Percentiles rank a stretch among this genome's conserved stretches.
Conservation (phyloP, 2,113 vertebrate genomes). For the Lontra canadensis region DNA sequence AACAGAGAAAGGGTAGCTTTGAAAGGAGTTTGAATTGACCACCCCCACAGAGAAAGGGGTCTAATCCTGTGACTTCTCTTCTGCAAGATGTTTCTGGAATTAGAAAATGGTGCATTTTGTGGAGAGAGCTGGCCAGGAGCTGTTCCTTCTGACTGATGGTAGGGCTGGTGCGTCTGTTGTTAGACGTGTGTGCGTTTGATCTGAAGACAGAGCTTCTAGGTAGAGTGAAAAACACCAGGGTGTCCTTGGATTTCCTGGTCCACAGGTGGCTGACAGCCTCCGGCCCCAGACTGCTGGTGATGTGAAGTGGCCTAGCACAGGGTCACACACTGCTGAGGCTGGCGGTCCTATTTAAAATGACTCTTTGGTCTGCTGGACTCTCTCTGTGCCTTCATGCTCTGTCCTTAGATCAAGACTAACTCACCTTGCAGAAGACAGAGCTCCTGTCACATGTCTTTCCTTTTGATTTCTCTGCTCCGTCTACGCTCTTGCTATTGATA, state of each 20-base stretch:
- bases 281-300: neutral
- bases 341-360: neutral
- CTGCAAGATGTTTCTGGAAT: neutral
- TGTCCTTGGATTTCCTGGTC: neutral
- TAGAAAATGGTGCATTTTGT: neutral
- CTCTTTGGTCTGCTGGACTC: neutral
- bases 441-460: fast-evolving
- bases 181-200: neutral
- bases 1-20: neutral
- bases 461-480: too few relatives aligned
- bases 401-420: neutral
- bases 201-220: neutral
- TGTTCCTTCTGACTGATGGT: neutral
- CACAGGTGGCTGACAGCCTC: neutral
- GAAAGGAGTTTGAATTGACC: neutral
- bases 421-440: neutral
- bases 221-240: neutral
- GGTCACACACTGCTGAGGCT: fast-evolving
- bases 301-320: neutral
- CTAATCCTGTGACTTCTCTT: neutral
- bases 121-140: neutral
- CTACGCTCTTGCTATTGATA: fast-evolving
- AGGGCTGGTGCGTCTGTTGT: neutral
- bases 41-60: neutral
- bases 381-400: neutral